These are phyloP conservation scores for Festucalex cinctus DNA, from an alignment of 2,113 vertebrate genomes.

Conservation along the genomic window DNA sequence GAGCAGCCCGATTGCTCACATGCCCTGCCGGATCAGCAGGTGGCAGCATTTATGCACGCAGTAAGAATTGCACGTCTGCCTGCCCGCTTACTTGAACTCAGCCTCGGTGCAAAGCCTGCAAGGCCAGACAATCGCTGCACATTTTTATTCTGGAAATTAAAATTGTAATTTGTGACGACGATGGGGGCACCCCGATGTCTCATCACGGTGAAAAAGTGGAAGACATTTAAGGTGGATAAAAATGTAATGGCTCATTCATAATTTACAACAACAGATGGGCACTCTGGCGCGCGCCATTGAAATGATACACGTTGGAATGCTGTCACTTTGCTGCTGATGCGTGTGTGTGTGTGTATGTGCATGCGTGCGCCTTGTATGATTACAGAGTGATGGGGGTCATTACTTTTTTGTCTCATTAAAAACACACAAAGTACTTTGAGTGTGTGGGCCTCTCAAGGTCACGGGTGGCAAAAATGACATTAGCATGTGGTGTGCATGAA, in stretches of 20 bases:
- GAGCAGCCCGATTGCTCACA: background rate
- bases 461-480: slow-evolving; percentile 9
- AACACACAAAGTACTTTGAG: slow-evolving; percentile 2
- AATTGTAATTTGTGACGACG: slow-evolving; percentile 48
- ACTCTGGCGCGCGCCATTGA: slow-evolving; percentile 53
- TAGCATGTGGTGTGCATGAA: background rate
- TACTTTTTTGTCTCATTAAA: slow-evolving; percentile 36
- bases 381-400: slow-evolving; percentile 45
- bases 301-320: slow-evolving; percentile 22
- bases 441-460: slow-evolving; percentile 19
- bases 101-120: background rate
- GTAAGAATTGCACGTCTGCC: slow-evolving; percentile 8
- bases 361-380: slow-evolving; percentile 54
- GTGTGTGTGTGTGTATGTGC: slow-evolving; percentile 2
- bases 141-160: slow-evolving; percentile 30
- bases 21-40: slow-evolving; percentile 65
- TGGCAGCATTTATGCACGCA: slow-evolving; percentile 73
- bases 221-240: slow-evolving; percentile 73
- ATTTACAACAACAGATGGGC: slow-evolving; percentile 78
- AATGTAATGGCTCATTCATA: slow-evolving; percentile 77
- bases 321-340: slow-evolving; percentile 41
- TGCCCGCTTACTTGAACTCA: slow-evolving; percentile 34
- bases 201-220: slow-evolving; percentile 70
- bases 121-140: slow-evolving; percentile 1
- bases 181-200: slow-evolving; percentile 51